Evolutionary conservation across 2,113 vertebrate species (phyloP), one percentile per base, ranked within the genome.

Genomic region (Nothocercus julius): DNA sequence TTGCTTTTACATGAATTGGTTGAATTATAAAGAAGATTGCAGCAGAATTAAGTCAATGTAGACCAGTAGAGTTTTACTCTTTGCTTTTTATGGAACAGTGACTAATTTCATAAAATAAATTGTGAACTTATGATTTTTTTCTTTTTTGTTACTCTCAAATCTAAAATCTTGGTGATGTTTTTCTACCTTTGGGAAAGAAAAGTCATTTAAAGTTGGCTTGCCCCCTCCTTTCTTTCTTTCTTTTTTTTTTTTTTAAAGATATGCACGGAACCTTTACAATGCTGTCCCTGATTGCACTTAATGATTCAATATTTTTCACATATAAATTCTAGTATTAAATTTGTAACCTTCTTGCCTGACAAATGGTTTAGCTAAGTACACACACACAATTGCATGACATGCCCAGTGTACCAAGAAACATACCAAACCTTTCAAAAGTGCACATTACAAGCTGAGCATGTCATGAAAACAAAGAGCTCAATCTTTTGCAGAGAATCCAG

Each of bases 401-500:
- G 95, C 96, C 93, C 96, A 96, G 95, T 82, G 83, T 97, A 96
- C 62, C 92, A 92, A 97, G 87, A 97, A 96, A 96, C 94, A 95
- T 94, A 94, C 93, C 96, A 94, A 97, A 97, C 90, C 93, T 97
- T 96, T 97, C 85, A 96, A 96, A 96, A 96, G 90, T 95, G 93
- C 92, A 95, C 93, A 97, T 82, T 97, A 96, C 88, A 97, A 97
- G 93, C 96, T 97, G 96, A 96, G 95, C 93, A 97, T 96, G 95
- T 96, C 95, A 97, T 96, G 93, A 96, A 96, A 97, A 96, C 92
- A 95, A 97, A 97, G 94, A 97, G 95, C 87, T 94, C 95, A 95
- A 96, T 97, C 95, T 97, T 97, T 97, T 96, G 95, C 93, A 96
- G 95, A 96, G 95, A 97, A 90, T 96, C 95, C 95, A 97, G 92